phyloP scores from a whole-genome alignment of 1,140 invertebrate species.

The Glomeris maerens region DNA sequence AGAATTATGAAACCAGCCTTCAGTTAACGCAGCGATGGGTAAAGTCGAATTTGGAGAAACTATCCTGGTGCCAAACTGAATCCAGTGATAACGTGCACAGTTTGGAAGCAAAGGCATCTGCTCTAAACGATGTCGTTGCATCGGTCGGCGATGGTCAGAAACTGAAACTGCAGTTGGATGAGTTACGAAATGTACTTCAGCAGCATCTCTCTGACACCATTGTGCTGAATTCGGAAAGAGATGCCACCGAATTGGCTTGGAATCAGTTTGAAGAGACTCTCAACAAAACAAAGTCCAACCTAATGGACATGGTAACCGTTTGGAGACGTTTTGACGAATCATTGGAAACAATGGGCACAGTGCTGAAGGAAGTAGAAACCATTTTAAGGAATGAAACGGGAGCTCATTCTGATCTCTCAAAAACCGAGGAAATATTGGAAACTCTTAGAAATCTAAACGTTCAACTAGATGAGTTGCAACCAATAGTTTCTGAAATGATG shows the following conservation, averaged over 20 bases:
- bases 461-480: slow-evolving; percentile 45
- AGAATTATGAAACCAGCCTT: slow-evolving; percentile 72
- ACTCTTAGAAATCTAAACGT: slow-evolving; percentile 47
- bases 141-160: no score
- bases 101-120: slow-evolving; percentile 74
- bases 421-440: slow-evolving; percentile 54
- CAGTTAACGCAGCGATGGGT: slow-evolving; percentile 63
- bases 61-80: slow-evolving; percentile 81
- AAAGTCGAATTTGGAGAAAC: slow-evolving; percentile 65
- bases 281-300: slow-evolving; percentile 45
- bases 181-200: no score
- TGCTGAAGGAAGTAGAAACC: slow-evolving; percentile 75
- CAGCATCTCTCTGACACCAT: no score
- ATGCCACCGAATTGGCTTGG: no score
- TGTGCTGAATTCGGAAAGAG: no score
- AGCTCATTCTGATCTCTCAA: slow-evolving; percentile 47
- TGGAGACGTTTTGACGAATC: slow-evolving; percentile 51
- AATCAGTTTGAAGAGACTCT: neutral
- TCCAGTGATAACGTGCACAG: slow-evolving; percentile 75
- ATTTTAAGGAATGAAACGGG: slow-evolving; percentile 56
- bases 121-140: slow-evolving; percentile 49
- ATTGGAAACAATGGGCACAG: slow-evolving; percentile 30
- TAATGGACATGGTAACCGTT: slow-evolving; percentile 55
- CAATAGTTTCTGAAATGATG: slow-evolving; percentile 49
- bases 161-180: no score